Conservation (phyloP, 2,888 invertebrate genomes). For the Cataglyphis altisquamis region DNA sequence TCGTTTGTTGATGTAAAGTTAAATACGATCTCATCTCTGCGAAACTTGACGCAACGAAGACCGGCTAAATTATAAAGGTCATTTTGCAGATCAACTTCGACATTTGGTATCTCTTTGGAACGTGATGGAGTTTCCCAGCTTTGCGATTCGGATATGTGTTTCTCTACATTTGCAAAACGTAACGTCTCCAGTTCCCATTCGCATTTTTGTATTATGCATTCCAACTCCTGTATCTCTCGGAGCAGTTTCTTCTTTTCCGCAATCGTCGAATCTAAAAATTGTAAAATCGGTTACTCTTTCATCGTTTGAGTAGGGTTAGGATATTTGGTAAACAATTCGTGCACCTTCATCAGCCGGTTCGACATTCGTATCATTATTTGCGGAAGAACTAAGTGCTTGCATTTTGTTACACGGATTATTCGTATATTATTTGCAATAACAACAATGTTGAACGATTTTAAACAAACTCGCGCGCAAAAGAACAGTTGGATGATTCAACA, state of each 20-base stretch:
- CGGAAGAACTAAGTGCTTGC: neutral
- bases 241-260: conserved; percentile 60
- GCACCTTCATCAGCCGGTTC: neutral
- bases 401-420: conserved; percentile 38
- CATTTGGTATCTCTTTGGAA: neutral
- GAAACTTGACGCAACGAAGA: conserved; percentile 67
- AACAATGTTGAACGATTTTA: conserved; percentile 13
- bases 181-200: conserved; percentile 42
- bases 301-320: conserved; percentile 53
- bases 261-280: conserved; percentile 37
- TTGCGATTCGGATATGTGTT: neutral
- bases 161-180: conserved; percentile 60
- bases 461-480: conserved; percentile 58
- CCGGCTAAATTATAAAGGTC: conserved; percentile 72
- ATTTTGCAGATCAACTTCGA: conserved; percentile 43
- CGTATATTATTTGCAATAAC: neutral
- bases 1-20: conserved; percentile 61
- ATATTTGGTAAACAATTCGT: neutral
- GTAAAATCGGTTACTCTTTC: neutral
- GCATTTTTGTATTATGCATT: conserved; percentile 56
- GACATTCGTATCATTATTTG: neutral
- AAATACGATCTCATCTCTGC: conserved; percentile 66
- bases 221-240: conserved; percentile 66
- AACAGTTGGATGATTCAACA: neutral
- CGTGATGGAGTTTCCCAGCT: neutral